Evolutionary conservation across 2,113 vertebrate species (phyloP).

Genomic region (Hiodon tergisus): DNA sequence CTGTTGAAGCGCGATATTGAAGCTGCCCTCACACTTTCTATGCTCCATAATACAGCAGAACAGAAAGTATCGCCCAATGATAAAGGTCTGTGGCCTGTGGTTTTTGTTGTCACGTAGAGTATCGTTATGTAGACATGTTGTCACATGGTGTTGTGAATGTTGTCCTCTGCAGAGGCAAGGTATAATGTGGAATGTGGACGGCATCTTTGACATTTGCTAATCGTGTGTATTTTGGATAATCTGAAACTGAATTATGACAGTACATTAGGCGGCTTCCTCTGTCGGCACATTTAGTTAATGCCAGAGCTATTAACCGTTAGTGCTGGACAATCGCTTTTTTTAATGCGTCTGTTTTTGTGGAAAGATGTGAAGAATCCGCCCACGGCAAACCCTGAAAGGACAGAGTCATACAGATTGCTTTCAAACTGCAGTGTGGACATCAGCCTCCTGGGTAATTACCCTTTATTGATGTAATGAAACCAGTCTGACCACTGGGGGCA

Average conservation of each 20-base stretch:
- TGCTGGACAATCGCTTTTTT: background rate
- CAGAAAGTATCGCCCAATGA: conserved; percentile 5
- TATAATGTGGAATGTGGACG: background rate
- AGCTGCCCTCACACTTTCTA: conserved; percentile 76
- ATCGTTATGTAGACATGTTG: background rate
- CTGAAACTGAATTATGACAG: no score
- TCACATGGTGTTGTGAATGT: background rate
- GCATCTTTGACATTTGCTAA: background rate
- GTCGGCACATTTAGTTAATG: no score
- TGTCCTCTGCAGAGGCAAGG: background rate
- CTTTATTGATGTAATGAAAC: background rate
- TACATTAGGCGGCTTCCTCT: background rate
- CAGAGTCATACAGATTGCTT: conserved; percentile 30
- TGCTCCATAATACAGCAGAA: conserved; percentile 32
- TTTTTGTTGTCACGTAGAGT: background rate
- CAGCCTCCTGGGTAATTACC: conserved; percentile 58
- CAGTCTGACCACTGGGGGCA: background rate
- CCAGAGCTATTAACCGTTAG: no score
- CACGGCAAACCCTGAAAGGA: conserved; percentile 39
- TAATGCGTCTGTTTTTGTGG: conserved; percentile 5
- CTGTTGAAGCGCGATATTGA: conserved; percentile 74
- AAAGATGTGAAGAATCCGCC: conserved; percentile 32
- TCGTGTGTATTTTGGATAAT: no score
- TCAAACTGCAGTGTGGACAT: conserved; percentile 76
- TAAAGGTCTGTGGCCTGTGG: conserved; percentile 32